Conservation (phyloP, 2,797 vertebrate species). For the Avahi laniger region DNA sequence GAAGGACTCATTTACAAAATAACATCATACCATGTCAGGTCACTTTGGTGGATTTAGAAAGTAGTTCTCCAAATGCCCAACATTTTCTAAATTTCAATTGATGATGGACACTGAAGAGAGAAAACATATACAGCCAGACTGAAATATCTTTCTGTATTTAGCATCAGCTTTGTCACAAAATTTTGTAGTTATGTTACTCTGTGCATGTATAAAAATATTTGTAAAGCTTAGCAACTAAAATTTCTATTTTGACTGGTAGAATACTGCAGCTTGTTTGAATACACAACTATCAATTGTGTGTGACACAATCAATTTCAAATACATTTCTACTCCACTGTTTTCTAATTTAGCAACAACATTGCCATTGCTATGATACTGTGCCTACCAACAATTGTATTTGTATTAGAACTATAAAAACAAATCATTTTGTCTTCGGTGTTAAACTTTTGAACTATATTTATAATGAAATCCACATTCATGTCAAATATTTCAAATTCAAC, state of each 20-base stretch:
- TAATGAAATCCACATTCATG: neutral
- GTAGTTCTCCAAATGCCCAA: neutral
- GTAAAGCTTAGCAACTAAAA: neutral
- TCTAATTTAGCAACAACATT: neutral
- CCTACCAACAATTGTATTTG: neutral
- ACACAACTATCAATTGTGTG: neutral
- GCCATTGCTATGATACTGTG: neutral
- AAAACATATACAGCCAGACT: neutral
- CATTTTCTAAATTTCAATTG: neutral
- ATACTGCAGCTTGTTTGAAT: neutral
- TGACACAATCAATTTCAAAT: conserved; percentile 2
- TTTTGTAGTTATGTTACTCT: neutral
- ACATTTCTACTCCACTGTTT: neutral
- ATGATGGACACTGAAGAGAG: neutral
- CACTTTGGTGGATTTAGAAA: neutral
- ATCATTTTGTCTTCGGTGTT: conserved; percentile 5
- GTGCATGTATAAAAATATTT: neutral
- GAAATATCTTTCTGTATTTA: conserved; percentile 1
- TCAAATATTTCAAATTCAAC: conserved; percentile 17
- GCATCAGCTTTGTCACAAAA: neutral
- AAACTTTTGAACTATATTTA: conserved; percentile 33
- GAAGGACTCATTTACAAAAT: conserved; percentile 34
- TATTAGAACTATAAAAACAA: conserved; percentile 6
- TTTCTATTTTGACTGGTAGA: neutral
- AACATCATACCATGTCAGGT: neutral